Percentiles rank a stretch among this genome's conserved stretches.
Conservation (phyloP, 1,140 invertebrate species). For the Archivesica marissinica region DNA sequence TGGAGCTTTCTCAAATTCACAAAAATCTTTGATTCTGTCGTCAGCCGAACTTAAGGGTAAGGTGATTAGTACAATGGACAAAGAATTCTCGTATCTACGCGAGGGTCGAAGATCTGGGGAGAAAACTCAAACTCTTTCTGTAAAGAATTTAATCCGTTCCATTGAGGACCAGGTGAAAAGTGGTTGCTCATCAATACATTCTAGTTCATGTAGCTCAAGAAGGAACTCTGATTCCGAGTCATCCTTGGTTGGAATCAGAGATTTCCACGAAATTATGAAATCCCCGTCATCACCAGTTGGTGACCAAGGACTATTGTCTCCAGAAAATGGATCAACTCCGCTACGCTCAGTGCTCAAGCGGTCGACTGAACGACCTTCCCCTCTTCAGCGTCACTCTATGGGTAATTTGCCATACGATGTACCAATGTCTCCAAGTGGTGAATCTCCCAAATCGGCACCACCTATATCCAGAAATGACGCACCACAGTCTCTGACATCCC, state of each 20-base stretch:
- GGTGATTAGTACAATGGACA: conserved; percentile 78
- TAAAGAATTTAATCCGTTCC: conserved; percentile 94
- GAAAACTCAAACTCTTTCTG: conserved; percentile 88
- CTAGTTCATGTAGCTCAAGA: conserved; percentile 77
- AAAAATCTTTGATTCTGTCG: conserved; percentile 69
- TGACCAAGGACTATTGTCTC: conserved; percentile 68
- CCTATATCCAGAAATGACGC: conserved; percentile 68
- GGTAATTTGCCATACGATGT: conserved; percentile 62
- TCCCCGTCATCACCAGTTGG: conserved; percentile 73
- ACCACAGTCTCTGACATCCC: conserved; percentile 64
- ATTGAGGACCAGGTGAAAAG: conserved; percentile 92
- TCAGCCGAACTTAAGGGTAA: conserved; percentile 78
- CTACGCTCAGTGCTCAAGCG: conserved; percentile 73
- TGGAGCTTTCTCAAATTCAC: conserved; percentile 42
- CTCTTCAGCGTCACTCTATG: conserved; percentile 71
- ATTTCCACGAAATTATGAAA: conserved; percentile 72
- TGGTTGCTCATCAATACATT: conserved; percentile 78
- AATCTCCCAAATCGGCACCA: conserved; percentile 67
- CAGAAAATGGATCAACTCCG: conserved; percentile 67
- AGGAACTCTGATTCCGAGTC: conserved; percentile 75
- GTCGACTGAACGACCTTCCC: conserved; percentile 68
- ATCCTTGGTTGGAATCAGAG: conserved; percentile 62
- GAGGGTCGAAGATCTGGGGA: conserved; percentile 68
- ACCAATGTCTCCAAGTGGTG: conserved; percentile 61
- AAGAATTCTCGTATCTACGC: conserved; percentile 74